Conservation (phyloP, 2,888 invertebrate genomes). For the Spisula solida region DNA sequence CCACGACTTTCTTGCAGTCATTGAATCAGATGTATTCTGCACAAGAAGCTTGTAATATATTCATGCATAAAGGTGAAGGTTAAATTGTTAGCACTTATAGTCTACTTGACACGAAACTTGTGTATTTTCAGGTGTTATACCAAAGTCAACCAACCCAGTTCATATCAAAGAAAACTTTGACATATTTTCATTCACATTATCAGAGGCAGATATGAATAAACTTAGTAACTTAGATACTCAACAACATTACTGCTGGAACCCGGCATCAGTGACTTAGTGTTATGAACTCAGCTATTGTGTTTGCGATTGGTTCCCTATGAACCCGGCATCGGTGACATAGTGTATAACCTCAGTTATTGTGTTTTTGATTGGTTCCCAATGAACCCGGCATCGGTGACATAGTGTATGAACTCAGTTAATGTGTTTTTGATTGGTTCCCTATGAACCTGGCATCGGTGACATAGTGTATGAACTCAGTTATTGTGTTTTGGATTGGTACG, state of each 20-base stretch:
- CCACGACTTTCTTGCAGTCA: too few species aligned
- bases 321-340: background rate
- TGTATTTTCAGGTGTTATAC: conserved; percentile 85
- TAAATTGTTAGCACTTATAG: too few species aligned
- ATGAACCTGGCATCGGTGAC: background rate
- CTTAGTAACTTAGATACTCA: conserved; percentile 80
- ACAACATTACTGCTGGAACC: conserved; percentile 86
- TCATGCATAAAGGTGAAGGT: too few species aligned
- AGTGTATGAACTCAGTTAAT: background rate
- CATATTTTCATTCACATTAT: conserved; percentile 86
- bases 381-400: background rate
- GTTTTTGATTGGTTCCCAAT: background rate
- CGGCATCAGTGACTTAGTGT: conserved; percentile 65
- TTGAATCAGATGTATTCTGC: too few species aligned
- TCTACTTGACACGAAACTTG: too few species aligned
- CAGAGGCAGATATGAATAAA: conserved; percentile 81
- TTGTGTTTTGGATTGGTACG: background rate
- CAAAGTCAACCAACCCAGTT: conserved; percentile 86
- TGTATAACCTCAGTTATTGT: background rate
- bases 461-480: background rate
- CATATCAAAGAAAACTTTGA: conserved; percentile 86
- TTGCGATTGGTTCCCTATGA: background rate
- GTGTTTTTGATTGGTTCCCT: background rate
- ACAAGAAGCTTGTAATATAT: too few species aligned
- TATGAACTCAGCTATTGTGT: background rate